These are phyloP conservation scores for Mycetomoellerius zeteki DNA, from an alignment of 1,140 invertebrate genomes.

Conservation along the genomic window DNA sequence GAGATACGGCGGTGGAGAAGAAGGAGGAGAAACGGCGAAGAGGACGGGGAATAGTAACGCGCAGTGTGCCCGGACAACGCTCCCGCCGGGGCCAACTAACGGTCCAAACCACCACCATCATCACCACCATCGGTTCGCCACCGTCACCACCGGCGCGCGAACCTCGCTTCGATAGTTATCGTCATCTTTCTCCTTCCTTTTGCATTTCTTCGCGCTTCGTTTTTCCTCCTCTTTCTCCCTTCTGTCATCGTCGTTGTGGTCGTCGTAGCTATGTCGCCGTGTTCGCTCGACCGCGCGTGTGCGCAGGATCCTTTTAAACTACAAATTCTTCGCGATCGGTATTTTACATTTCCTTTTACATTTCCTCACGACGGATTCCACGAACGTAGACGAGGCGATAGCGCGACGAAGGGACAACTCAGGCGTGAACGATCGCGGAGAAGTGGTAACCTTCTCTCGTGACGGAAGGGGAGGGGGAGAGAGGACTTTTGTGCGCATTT, in stretches of 20 bases:
- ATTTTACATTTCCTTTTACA: conserved; percentile 57
- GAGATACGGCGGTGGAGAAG: conserved; percentile 24
- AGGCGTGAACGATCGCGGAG: conserved; percentile 34
- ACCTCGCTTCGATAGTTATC: conserved; percentile 70
- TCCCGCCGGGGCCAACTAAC: conserved; percentile 86
- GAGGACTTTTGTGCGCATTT: conserved; percentile 6
- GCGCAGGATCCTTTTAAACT: conserved; percentile 42
- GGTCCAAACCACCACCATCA: conserved; percentile 82
- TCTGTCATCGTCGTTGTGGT: neutral
- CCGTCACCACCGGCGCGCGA: conserved; percentile 42
- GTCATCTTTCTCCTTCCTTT: conserved; percentile 68
- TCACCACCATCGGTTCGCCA: neutral
- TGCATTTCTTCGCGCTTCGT: conserved; percentile 48
- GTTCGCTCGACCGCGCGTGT: conserved; percentile 30
- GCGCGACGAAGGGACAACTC: conserved; percentile 55
- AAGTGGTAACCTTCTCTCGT: neutral
- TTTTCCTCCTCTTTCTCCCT: conserved; percentile 36
- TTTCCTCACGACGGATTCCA: conserved; percentile 57
- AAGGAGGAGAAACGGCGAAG: conserved; percentile 12
- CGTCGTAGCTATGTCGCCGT: neutral
- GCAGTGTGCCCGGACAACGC: conserved; percentile 84
- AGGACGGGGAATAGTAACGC: conserved; percentile 78
- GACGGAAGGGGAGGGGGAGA: neutral
- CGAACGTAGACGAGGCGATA: conserved; percentile 35
- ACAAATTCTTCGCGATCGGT: conserved; percentile 49